Conservation (phyloP, 2,888 invertebrate genomes). For the Rhaphigaster nebulosa region DNA sequence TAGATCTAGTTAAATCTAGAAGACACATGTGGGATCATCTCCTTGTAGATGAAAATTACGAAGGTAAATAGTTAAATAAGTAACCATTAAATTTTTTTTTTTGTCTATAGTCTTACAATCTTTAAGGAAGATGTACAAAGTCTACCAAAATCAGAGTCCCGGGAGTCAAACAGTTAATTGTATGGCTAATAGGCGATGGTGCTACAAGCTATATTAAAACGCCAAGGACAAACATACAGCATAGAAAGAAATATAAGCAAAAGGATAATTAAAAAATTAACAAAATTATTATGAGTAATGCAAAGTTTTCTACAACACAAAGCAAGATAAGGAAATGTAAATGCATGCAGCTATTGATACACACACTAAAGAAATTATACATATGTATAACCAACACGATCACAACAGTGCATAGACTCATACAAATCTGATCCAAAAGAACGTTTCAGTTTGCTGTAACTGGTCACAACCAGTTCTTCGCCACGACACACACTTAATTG, state of each 20-base stretch:
- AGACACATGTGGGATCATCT: no score
- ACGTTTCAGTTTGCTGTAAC: slow-evolving; percentile 35
- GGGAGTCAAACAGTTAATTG: no score
- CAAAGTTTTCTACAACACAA: background rate
- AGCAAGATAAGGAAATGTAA: background rate
- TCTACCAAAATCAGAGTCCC: no score
- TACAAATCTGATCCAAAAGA: slow-evolving; percentile 30
- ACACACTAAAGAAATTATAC: background rate
- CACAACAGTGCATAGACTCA: background rate
- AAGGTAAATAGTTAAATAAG: no score
- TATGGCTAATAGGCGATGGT: no score
- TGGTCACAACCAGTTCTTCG: slow-evolving; percentile 34
- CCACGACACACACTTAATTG: background rate
- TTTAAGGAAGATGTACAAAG: no score
- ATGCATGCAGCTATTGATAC: background rate
- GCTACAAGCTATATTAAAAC: no score
- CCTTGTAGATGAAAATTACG: no score
- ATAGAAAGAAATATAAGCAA: background rate
- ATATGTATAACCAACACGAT: background rate
- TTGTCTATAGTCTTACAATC: no score
- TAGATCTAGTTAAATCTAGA: no score
- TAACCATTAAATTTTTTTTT: no score
- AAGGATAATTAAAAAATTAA: background rate
- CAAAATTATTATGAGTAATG: background rate
- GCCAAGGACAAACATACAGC: background rate